Evolutionary conservation across 2,888 invertebrate species (phyloP).

Genomic region (Sarcophaga caerulescens): DNA sequence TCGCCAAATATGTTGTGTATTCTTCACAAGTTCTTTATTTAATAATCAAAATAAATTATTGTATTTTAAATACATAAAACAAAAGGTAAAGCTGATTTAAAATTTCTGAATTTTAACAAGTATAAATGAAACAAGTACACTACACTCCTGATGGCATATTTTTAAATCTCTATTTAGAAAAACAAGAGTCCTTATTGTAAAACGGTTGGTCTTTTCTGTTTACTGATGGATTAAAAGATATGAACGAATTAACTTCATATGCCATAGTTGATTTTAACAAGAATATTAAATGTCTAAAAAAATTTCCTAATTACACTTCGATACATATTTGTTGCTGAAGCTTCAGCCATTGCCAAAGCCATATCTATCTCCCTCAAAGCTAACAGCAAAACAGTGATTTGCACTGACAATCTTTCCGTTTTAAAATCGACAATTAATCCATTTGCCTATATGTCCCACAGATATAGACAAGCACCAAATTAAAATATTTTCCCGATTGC

Average conservation of each 20-base stretch:
- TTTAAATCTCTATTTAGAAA: background rate
- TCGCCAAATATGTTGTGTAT: too few relatives aligned
- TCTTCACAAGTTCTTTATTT: too few relatives aligned
- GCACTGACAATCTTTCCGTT: background rate
- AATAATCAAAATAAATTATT: too few relatives aligned
- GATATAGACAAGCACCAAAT: too few relatives aligned
- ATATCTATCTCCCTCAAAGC: background rate
- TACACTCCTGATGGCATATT: background rate
- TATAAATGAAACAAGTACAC: too few relatives aligned
- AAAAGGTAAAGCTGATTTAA: too few relatives aligned
- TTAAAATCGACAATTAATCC: conserved; percentile 4
- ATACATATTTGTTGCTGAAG: conserved; percentile 25
- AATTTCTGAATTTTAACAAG: too few relatives aligned
- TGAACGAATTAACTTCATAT: background rate
- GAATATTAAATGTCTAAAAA: background rate
- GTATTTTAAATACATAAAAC: too few relatives aligned
- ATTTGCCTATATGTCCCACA: background rate
- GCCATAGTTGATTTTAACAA: background rate
- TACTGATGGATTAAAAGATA: conserved; percentile 1
- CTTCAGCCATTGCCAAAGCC: background rate
- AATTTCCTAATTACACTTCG: background rate
- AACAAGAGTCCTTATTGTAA: background rate
- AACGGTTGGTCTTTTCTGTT: background rate
- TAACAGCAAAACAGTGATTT: background rate
- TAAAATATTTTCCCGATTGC: too few relatives aligned